Evolutionary conservation across 2,797 vertebrate genomes (phyloP).

Genomic region (Chromobotia macracanthus): DNA sequence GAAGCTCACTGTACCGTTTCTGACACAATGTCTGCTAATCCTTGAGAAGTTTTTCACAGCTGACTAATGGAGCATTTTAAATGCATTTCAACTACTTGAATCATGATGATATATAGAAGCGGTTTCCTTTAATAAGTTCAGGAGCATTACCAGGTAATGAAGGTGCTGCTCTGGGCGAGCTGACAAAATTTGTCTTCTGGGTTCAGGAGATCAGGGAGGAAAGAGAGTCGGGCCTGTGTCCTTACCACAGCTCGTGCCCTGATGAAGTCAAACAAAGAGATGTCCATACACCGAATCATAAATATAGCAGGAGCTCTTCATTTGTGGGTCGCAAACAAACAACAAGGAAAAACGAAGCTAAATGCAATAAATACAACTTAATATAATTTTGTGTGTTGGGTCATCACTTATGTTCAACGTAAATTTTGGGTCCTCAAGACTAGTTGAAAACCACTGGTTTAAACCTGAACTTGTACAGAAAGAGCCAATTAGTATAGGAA

Average conservation of each 20-base stretch:
- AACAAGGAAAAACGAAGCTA: no score
- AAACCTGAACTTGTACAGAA: not conserved
- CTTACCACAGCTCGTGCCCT: slow-evolving; percentile 79
- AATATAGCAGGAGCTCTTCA: not conserved
- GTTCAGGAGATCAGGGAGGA: slow-evolving; percentile 78
- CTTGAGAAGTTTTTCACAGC: slow-evolving; percentile 36
- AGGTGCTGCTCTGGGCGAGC: slow-evolving; percentile 17
- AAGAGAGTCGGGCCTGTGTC: slow-evolving; percentile 66
- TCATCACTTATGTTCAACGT: no score
- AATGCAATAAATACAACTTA: no score
- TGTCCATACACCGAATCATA: no score
- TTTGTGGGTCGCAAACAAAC: no score
- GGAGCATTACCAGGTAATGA: slow-evolving; percentile 78
- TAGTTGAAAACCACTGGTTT: not conserved
- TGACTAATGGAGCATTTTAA: slow-evolving; percentile 22
- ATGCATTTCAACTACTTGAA: slow-evolving; percentile 29
- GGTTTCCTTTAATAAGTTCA: not conserved
- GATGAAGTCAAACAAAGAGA: slow-evolving; percentile 31
- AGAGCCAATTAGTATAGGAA: not conserved
- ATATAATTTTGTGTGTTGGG: no score
- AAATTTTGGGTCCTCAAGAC: no score
- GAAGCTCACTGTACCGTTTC: not conserved
- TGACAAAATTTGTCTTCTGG: slow-evolving; percentile 73
- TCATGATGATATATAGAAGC: not conserved
- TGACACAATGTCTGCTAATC: not conserved